Evolutionary conservation across 2,888 invertebrate species (phyloP).

Genomic region (Polydesmus complanatus): DNA sequence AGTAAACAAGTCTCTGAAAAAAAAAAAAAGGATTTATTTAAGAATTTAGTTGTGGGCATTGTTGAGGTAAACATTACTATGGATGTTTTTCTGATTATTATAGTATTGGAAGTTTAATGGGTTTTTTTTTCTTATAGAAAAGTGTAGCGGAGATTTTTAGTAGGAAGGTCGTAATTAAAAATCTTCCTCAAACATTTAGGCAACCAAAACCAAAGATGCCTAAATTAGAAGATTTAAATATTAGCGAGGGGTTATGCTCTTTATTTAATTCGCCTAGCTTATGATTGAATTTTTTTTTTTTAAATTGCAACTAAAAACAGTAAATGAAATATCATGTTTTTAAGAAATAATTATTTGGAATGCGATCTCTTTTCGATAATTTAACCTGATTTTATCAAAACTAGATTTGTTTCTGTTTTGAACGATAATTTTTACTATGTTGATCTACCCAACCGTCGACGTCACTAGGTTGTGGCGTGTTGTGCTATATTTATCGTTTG

Average conservation of each 20-base stretch:
- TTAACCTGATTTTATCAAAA: too few species aligned
- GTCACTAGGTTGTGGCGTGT: too few species aligned
- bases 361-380: too few species aligned
- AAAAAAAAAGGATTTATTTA: constrained; percentile 78
- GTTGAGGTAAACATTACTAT: constrained; percentile 30
- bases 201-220: background rate
- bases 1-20: constrained; percentile 57
- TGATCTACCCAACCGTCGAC: too few species aligned
- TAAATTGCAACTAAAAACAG: too few species aligned
- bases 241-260: background rate
- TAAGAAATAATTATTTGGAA: too few species aligned
- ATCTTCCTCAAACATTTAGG: constrained; percentile 48
- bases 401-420: too few species aligned
- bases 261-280: background rate
- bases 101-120: background rate
- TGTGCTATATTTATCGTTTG: too few species aligned
- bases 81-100: background rate
- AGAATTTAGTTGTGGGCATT: constrained; percentile 32
- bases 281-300: too few species aligned
- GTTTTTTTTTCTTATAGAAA: constrained; percentile 38
- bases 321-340: too few species aligned
- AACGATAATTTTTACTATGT: too few species aligned
- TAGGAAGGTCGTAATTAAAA: constrained; percentile 70
- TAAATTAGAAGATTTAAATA: background rate
- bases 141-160: constrained; percentile 77